Conservation (phyloP, 2,797 vertebrate genomes). For the Protosalanx chinensis region DNA sequence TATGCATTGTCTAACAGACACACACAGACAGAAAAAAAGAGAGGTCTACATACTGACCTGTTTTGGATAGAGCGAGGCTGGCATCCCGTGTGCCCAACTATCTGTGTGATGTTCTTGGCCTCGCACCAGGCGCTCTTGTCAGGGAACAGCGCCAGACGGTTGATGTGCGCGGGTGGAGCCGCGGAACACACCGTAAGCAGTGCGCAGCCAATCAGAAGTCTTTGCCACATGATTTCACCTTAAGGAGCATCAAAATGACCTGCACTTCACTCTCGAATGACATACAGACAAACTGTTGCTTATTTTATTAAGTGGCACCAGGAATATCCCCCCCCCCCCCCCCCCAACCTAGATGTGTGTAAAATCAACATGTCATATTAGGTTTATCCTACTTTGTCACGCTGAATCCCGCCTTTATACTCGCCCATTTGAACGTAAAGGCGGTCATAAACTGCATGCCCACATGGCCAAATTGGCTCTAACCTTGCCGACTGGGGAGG, state of each 20-base stretch:
- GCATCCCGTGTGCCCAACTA: conserved; percentile 96
- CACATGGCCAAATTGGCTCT: conserved; percentile 26
- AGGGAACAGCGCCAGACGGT: conserved; percentile 95
- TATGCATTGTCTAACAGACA: background rate
- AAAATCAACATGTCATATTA: background rate
- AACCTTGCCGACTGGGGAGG: conserved; percentile 18
- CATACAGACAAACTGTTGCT: conserved; percentile 26
- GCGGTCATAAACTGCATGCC: conserved; percentile 30
- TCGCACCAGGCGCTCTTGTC: conserved; percentile 99
- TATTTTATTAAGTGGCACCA: background rate
- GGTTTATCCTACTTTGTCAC: background rate
- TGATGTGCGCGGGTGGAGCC: conserved; percentile 89
- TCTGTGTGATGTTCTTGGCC: conserved; percentile 99
- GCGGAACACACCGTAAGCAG: conserved; percentile 79
- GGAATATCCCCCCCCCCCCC: background rate
- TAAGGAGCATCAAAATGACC: conserved; percentile 51
- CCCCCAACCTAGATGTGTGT: background rate
- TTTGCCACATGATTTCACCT: conserved; percentile 77
- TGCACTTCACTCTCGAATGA: conserved; percentile 10
- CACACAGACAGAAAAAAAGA: conserved; percentile 20
- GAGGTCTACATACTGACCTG: conserved; percentile 77
- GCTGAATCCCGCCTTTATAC: background rate
- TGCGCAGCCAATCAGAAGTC: conserved; percentile 75
- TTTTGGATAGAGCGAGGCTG: conserved; percentile 97
- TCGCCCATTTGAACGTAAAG: conserved; percentile 24